Conservation (phyloP, 2,113 vertebrate species). For the Hydrochoerus hydrochaeris region DNA sequence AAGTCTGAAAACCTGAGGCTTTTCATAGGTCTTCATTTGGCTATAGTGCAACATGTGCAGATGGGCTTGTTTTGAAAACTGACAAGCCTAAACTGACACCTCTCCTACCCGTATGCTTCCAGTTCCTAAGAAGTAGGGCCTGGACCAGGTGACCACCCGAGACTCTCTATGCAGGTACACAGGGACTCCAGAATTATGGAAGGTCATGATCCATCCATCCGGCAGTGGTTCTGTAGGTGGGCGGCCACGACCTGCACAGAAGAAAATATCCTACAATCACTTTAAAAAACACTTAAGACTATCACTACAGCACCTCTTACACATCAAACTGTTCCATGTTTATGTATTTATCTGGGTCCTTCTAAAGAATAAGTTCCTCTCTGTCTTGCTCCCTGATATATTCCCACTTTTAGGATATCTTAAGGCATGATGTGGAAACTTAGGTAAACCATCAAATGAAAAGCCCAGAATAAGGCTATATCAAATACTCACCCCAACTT, state of each 20-base stretch:
- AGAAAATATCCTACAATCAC: slow-evolving; percentile 45
- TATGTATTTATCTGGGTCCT: not conserved
- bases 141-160: slow-evolving; percentile 98
- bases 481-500: not conserved
- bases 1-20: not conserved
- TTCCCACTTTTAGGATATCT: not conserved
- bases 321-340: not conserved
- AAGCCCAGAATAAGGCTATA: not conserved
- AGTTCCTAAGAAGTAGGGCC: slow-evolving; percentile 98
- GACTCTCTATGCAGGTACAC: slow-evolving; percentile 99
- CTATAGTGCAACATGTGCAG: not conserved
- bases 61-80: not conserved
- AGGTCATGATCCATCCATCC: slow-evolving; percentile 99
- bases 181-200: slow-evolving; percentile 99
- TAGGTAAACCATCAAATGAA: not conserved
- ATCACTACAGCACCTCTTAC: not conserved
- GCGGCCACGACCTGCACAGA: slow-evolving; percentile 94
- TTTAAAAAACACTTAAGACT: slow-evolving; percentile 24
- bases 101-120: slow-evolving; percentile 97
- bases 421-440: not conserved
- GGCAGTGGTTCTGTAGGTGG: slow-evolving; percentile 98
- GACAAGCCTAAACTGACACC: not conserved
- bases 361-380: not conserved
- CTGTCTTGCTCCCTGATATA: not conserved
- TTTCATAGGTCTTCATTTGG: not conserved